Evolutionary conservation across 2,113 vertebrate species (phyloP).

Genomic region (Chascanopsetta lugubris): DNA sequence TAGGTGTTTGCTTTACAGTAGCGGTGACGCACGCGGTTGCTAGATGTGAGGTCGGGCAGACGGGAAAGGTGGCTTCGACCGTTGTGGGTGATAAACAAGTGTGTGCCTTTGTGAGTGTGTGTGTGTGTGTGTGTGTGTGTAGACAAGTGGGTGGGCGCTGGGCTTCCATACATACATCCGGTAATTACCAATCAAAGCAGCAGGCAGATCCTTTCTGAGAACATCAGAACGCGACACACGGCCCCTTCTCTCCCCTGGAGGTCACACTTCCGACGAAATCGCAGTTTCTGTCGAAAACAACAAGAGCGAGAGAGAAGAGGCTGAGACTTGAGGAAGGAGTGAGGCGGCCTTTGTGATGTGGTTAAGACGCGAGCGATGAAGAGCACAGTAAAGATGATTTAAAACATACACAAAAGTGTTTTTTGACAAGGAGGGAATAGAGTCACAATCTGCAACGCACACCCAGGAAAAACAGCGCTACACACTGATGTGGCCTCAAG

Average conservation of each 20-base stretch:
- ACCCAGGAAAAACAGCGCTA: background rate
- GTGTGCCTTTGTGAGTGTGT: background rate
- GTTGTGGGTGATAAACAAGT: constrained; percentile 22
- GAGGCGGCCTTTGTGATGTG: constrained; percentile 43
- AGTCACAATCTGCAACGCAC: background rate
- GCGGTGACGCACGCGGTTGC: constrained; percentile 57
- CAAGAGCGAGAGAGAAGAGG: constrained; percentile 9
- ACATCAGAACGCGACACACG: background rate
- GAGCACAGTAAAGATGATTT: too few relatives aligned
- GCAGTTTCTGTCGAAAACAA: constrained; percentile 34
- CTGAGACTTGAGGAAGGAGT: background rate
- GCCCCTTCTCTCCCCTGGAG: constrained; percentile 30
- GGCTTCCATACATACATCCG: constrained; percentile 44
- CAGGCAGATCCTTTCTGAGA: constrained; percentile 26
- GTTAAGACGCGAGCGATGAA: constrained; percentile 11
- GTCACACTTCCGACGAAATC: constrained; percentile 41
- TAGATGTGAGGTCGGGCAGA: constrained; percentile 45
- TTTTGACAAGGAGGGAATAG: background rate
- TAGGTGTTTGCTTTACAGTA: constrained; percentile 65
- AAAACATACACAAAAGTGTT: constrained; percentile 6
- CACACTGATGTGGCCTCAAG: background rate
- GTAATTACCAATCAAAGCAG: constrained; percentile 53
- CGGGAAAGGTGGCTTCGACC: constrained; percentile 1
- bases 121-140: background rate
- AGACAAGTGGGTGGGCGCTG: constrained; percentile 26